Evolutionary conservation across 2,888 invertebrate species (phyloP).

Genomic region (Subacronicta megacephala): DNA sequence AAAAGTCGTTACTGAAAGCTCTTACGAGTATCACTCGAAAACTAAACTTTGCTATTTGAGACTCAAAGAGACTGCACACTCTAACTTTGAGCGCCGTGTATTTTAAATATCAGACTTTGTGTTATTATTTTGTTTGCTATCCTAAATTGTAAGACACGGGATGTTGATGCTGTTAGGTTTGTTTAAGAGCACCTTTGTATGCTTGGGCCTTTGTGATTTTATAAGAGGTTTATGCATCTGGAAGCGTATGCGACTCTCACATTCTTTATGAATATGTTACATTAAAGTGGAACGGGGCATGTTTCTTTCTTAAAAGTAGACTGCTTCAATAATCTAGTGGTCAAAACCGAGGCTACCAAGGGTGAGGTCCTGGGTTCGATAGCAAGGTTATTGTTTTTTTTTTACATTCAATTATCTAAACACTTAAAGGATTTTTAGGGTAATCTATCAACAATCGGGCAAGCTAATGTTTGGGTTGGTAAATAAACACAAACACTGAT

Average conservation of each 20-base stretch:
- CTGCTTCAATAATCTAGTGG: no score
- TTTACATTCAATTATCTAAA: no score
- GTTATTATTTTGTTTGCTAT: conserved; percentile 31
- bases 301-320: no score
- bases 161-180: conserved; percentile 13
- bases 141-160: conserved; percentile 23
- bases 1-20: conserved; percentile 38
- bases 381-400: no score
- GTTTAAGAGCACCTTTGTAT: conserved; percentile 8
- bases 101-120: conserved; percentile 30
- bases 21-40: conserved; percentile 30
- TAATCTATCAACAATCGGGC: no score
- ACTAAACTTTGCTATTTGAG: conserved; percentile 35
- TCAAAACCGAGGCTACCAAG: no score
- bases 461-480: no score
- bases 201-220: conserved; percentile 10
- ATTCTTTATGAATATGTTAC: no score
- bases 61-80: conserved; percentile 36
- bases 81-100: conserved; percentile 22
- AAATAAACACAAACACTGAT: no score
- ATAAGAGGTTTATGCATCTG: neutral
- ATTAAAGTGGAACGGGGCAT: no score
- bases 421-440: no score
- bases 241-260: neutral
- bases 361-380: no score